Base-by-base conservation (phyloP, 2,113 vertebrate species). In the Bufo bufo region DNA sequence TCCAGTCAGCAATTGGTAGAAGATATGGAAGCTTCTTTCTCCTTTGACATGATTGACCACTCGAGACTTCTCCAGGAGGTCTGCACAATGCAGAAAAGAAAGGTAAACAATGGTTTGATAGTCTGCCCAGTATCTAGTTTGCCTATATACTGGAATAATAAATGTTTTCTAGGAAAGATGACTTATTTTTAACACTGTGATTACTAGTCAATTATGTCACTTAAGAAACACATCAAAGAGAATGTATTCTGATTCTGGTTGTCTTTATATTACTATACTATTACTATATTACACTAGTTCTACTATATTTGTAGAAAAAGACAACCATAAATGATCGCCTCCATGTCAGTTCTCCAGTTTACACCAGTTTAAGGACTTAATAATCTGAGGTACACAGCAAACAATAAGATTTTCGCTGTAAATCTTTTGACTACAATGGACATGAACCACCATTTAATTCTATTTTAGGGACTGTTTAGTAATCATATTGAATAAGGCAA, bases 11-110 rank as follows among this genome's bases (percentile, higher is more conserved):
- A 96, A 91, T 88, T 96, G 96, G 91, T 96, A 96, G 92, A 96
- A 96, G 92, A 96, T 94, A 89, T 96, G 96, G 90, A 96, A 96
- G 82, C 95, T 96, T 87, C 96, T 93, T 91, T 96, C 96, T 56
- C 94, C 94, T 89, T 89, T 91, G 47, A 94, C 90, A 6, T 95
- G 95, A 84, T 92, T 93, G 58, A 96, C 92, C 1, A 96, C 90
- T 14, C 95, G 94, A 66, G 95, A 96, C 79, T 96, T 96, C 93
- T 96, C 96, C 85, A 96, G 94, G 86, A 96, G 91, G 88, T 96
- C 96, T 96, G 92, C 0, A 3, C 43, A 45, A 82, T 56, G 1
- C 19, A 82, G 16, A 47, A 20, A 14, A 23, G 6, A 45, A 61
- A 59, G 7, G 7, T 75, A 3, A 50, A 9, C 6, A 20, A 50